These are phyloP conservation scores for Melikaiella ostensackeni DNA, from an alignment of 2,888 invertebrate genomes.

Conservation along the genomic window DNA sequence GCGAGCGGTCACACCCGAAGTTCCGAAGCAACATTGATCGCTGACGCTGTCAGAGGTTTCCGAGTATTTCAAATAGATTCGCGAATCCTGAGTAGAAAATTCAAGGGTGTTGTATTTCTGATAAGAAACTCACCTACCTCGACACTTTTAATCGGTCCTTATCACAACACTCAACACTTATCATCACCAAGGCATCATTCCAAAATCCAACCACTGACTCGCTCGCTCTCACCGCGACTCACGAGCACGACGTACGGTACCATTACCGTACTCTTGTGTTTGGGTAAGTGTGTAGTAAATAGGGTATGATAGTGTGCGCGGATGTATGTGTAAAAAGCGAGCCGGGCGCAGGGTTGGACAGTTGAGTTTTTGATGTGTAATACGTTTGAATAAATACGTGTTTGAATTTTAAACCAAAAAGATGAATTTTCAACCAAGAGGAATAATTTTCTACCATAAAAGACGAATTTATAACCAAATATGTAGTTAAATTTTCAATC, in stretches of 20 bases:
- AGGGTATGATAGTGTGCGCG: background rate
- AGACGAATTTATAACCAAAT: no score
- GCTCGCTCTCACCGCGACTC: conserved; percentile 43
- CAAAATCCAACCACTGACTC: conserved; percentile 67
- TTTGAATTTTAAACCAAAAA: no score
- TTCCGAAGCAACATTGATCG: conserved; percentile 70
- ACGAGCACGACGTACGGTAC: background rate
- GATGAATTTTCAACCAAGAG: no score
- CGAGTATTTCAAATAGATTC: background rate
- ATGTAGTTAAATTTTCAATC: no score
- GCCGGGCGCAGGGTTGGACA: no score
- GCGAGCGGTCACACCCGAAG: conserved; percentile 69
- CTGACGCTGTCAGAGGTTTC: conserved; percentile 48
- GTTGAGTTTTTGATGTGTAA: no score
- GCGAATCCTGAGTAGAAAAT: background rate
- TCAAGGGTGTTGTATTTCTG: background rate
- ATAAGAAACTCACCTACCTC: conserved; percentile 57
- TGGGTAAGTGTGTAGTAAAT: background rate
- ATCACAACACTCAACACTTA: conserved; percentile 50
- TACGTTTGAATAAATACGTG: no score
- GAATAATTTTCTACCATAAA: no score
- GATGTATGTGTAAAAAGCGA: background rate
- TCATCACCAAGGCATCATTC: conserved; percentile 68
- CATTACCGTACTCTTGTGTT: background rate
- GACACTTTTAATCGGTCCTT: conserved; percentile 50